Conservation (phyloP, 2,113 vertebrate genomes). For the Loxodonta africana region DNA sequence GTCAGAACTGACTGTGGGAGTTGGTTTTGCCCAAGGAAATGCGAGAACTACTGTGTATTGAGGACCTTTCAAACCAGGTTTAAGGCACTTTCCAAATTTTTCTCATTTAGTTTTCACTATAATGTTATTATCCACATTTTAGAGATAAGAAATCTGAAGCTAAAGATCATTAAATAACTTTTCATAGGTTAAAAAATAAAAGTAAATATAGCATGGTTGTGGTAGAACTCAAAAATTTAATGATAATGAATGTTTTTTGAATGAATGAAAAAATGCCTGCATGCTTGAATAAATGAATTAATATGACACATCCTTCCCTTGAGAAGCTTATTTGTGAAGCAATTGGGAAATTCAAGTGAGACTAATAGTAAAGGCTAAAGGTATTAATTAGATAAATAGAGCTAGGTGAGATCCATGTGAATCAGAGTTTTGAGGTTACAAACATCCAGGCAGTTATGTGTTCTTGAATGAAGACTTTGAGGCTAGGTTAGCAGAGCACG, state of each 20-base stretch:
- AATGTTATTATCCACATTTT: not conserved
- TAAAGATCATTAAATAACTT: not conserved
- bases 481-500: not conserved
- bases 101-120: not conserved
- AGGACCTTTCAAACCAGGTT: not conserved
- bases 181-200: not conserved
- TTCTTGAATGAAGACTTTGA: not conserved
- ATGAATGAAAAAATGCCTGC: not conserved
- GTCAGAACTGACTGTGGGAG: not conserved
- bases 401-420: not conserved
- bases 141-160: not conserved
- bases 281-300: not conserved
- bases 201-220: not conserved
- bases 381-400: not conserved
- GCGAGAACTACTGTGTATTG: fast-evolving
- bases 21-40: not conserved
- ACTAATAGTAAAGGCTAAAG: not conserved
- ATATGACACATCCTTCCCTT: not conserved
- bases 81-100: not conserved
- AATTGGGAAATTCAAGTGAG: not conserved
- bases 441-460: not conserved
- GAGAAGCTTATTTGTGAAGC: constrained; percentile 6
- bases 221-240: not conserved
- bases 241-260: not conserved
- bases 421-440: not conserved